phyloP scores from a whole-genome alignment of 2,888 invertebrate genomes.

The Drosophila seclusa region DNA sequence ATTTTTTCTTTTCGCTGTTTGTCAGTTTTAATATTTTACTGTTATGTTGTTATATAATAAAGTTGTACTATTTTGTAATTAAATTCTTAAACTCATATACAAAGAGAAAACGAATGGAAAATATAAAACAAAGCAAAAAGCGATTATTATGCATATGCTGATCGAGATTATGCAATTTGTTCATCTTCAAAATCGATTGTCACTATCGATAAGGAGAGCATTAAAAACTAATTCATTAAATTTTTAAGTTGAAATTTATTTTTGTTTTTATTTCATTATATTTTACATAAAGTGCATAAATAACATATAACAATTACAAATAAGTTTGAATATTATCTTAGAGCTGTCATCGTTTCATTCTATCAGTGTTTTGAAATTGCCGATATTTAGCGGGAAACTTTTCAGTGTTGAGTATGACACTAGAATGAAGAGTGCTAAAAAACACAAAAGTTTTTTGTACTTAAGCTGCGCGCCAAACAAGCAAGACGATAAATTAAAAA shows the following conservation, averaged over 20 bases:
- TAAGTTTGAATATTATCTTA: neutral
- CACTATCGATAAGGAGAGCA: neutral
- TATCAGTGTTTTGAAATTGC: neutral
- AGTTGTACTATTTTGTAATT: neutral
- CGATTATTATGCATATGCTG: neutral
- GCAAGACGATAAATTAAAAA: neutral
- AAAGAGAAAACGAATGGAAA: neutral
- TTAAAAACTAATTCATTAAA: neutral
- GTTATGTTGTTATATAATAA: too few species aligned
- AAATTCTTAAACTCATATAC: neutral
- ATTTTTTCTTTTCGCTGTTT: neutral
- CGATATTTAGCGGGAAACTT: neutral
- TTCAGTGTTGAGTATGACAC: constrained; percentile 2
- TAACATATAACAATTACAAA: neutral
- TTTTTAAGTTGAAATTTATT: neutral
- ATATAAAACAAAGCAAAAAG: neutral
- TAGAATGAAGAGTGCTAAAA: constrained; percentile 4
- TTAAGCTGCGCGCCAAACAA: neutral
- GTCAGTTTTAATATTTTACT: neutral
- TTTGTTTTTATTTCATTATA: neutral
- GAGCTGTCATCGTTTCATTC: neutral
- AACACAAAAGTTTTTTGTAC: neutral
- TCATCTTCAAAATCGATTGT: neutral
- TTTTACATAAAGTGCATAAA: neutral
- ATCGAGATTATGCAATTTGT: neutral